These are phyloP conservation scores for Aleiodes testaceus DNA, from an alignment of 2,888 invertebrate species.

Conservation along the genomic window DNA sequence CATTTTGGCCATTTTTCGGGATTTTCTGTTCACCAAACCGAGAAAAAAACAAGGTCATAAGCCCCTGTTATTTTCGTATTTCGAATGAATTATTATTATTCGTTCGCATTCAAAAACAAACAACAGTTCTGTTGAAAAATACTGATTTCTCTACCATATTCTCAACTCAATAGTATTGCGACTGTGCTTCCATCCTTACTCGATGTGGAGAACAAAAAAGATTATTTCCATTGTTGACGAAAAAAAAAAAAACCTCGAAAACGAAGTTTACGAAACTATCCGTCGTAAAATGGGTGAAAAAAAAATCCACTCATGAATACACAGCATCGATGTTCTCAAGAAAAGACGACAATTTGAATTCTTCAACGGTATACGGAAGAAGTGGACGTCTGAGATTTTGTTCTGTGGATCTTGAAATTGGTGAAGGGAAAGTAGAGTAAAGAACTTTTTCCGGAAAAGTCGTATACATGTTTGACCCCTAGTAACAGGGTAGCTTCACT, in stretches of 20 bases:
- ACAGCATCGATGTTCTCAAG: slow-evolving; percentile 26
- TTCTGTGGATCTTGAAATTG: neutral
- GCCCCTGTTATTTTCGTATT: too few relatives aligned
- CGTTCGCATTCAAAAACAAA: too few relatives aligned
- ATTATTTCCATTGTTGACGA: too few relatives aligned
- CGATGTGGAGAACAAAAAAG: too few relatives aligned
- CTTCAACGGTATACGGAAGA: neutral
- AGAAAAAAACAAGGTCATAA: too few relatives aligned
- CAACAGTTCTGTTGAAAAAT: too few relatives aligned
- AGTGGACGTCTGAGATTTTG: slow-evolving; percentile 22
- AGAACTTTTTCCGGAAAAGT: slow-evolving; percentile 3
- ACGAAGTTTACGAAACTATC: slow-evolving; percentile 14
- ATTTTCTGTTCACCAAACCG: too few relatives aligned
- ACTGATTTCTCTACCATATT: too few relatives aligned
- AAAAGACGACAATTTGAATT: slow-evolving; percentile 33
- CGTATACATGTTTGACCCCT: neutral
- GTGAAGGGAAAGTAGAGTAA: neutral
- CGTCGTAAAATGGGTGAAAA: slow-evolving; percentile 20
- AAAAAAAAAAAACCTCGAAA: neutral
- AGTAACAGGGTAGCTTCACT: slow-evolving; percentile 2
- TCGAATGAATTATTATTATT: too few relatives aligned
- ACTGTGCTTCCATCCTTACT: too few relatives aligned
- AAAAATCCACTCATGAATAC: slow-evolving; percentile 36
- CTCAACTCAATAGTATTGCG: too few relatives aligned
- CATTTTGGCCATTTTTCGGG: too few relatives aligned